Evolutionary conservation across 2,797 vertebrate species (phyloP).

Genomic region (Scyliorhinus canicula): DNA sequence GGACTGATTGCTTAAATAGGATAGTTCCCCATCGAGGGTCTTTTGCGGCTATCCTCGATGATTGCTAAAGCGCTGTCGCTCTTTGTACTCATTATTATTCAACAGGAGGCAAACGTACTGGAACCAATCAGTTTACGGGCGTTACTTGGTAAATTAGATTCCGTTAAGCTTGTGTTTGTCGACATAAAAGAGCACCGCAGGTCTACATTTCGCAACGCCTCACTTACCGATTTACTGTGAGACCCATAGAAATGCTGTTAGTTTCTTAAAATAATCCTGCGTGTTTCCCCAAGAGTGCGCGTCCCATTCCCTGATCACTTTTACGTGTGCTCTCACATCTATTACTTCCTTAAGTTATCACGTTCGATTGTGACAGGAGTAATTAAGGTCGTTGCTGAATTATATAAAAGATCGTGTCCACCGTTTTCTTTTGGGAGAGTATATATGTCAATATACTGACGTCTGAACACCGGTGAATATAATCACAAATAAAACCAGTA

Average conservation of each 20-base stretch:
- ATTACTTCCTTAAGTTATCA: background rate
- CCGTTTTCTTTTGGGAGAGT: background rate
- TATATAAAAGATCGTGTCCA: background rate
- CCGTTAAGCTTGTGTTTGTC: slow-evolving; percentile 12
- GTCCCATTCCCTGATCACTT: background rate
- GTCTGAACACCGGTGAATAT: background rate
- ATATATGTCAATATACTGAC: background rate
- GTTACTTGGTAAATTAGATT: slow-evolving; percentile 24
- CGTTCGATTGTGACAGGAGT: background rate
- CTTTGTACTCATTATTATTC: background rate
- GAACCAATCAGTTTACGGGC: slow-evolving; percentile 24
- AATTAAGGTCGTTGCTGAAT: background rate
- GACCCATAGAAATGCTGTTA: background rate
- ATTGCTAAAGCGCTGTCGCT: background rate
- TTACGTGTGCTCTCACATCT: background rate
- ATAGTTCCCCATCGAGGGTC: background rate
- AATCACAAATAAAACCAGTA: background rate
- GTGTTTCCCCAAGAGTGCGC: background rate
- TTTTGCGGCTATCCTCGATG: background rate
- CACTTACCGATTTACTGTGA: no score
- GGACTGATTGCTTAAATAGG: background rate
- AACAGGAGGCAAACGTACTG: slow-evolving; percentile 34
- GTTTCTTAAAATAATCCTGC: background rate
- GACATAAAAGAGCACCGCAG: background rate
- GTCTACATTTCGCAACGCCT: background rate